Evolutionary conservation across 2,888 invertebrate species (phyloP).

Genomic region (Parelbella ahira): DNA sequence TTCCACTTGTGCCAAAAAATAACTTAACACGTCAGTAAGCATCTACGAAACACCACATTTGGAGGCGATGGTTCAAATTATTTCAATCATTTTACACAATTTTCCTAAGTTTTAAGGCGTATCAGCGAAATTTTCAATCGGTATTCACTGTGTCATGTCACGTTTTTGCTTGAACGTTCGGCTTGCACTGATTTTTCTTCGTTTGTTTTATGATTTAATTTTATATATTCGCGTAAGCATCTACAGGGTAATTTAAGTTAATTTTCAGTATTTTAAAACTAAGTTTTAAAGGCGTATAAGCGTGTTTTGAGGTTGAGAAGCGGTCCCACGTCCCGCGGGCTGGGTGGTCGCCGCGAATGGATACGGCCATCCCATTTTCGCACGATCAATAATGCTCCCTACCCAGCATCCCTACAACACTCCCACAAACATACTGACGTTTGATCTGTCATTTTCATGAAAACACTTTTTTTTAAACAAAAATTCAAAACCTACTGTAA

Average conservation of each 20-base stretch:
- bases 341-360: slow-evolving; percentile 74
- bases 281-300: slow-evolving; percentile 55
- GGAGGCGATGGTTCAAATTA: slow-evolving; percentile 2
- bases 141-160: slow-evolving; percentile 40
- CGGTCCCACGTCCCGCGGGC: slow-evolving; percentile 69
- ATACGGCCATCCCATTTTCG: slow-evolving; percentile 75
- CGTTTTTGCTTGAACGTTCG: slow-evolving; percentile 40
- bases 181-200: slow-evolving; percentile 29
- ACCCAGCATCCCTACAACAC: slow-evolving; percentile 76
- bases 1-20: slow-evolving; percentile 14
- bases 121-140: slow-evolving; percentile 32
- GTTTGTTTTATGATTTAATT: slow-evolving; percentile 29
- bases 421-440: slow-evolving; percentile 47
- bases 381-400: slow-evolving; percentile 81
- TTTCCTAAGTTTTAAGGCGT: slow-evolving; percentile 25
- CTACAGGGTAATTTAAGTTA: slow-evolving; percentile 34
- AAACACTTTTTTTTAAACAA: slow-evolving; percentile 1
- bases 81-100: slow-evolving; percentile 25
- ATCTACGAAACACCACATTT: slow-evolving; percentile 22
- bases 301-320: slow-evolving; percentile 67
- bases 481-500: too few species aligned
- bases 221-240: slow-evolving; percentile 31
- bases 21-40: slow-evolving; percentile 23
- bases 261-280: slow-evolving; percentile 46
- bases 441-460: not conserved